A percentile compares a stretch with the other conserved stretches of the same genome.
These are phyloP conservation scores for Podargus strigoides DNA, from an alignment of 2,797 vertebrate genomes.

Conservation along the genomic window DNA sequence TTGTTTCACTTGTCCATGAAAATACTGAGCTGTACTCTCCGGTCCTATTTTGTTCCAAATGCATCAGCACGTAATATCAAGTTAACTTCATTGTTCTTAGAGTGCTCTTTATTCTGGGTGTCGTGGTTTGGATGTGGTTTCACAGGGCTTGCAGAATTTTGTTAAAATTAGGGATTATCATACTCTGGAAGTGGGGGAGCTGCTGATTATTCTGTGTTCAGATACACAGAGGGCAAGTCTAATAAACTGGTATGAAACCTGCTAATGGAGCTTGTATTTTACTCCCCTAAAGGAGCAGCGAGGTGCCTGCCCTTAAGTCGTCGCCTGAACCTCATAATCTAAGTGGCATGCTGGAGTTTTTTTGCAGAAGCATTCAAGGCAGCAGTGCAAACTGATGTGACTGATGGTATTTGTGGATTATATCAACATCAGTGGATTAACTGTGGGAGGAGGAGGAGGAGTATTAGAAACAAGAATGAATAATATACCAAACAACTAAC, in stretches of 20 bases:
- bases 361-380: not conserved
- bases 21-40: not conserved
- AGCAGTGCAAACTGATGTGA: slow-evolving; percentile 1
- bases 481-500: not conserved
- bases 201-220: not conserved
- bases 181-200: fast-evolving
- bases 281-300: not conserved
- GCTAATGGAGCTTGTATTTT: not conserved
- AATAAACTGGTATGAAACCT: not conserved
- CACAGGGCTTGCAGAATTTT: not conserved
- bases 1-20: not conserved
- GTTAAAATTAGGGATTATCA: not conserved
- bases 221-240: not conserved
- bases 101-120: not conserved
- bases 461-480: not conserved
- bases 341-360: not conserved
- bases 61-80: not conserved
- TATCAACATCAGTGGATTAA: not conserved
- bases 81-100: not conserved
- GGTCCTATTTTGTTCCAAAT: not conserved
- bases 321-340: not conserved
- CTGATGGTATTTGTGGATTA: slow-evolving; percentile 32
- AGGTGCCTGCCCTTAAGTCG: slow-evolving; percentile 1
- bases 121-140: not conserved
- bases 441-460: slow-evolving; percentile 1